Base-by-base conservation (phyloP, 2,113 vertebrate genomes). In the Elachura formosa region DNA sequence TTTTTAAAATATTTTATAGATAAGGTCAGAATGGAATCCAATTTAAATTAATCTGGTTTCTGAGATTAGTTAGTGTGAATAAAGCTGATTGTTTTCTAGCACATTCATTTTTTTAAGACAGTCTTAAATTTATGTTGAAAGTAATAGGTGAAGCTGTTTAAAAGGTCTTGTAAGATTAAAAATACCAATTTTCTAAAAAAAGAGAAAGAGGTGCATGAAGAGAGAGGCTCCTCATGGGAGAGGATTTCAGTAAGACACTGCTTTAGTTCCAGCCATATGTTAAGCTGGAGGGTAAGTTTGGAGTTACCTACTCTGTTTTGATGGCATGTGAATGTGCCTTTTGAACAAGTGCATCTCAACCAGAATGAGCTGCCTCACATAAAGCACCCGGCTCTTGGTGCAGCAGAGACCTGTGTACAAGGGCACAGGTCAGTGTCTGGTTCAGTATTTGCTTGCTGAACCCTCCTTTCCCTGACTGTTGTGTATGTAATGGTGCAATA, bases 1-100 rank as follows among this genome's bases (percentile, higher is more conserved):
- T 94, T 91, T 94, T 69, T 2, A 46, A 84, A 87, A 58, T 83
- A 69, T 72, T 94, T 84, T 91, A n/a, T 59, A 90, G 81, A 73
- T 96, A 69, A 87, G 34, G 52, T 34, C 71, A 67, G 77, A 54
- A 58, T 55, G 67, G 78, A 96, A 96, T 88, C n/a, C 45, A 67
- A 3, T 93, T 91, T 87, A 85, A 92, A 84, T 51, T 34, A 46
- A 56, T 38, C 10, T 72, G 8, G 49, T 23, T 69, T 88, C 62
- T 90, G 90, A 85, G 78, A 55, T 41, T 40, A 68, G 28, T 49
- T 76, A 11, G 45, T 38, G 5, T 80, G 24, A 76, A 29, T 52
- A 64, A 87, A 26, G 38, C 14, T 90, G 52, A 1, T 38, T 88
- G 14, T 84, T 86, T 84, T 41, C 40, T 49, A 45, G 48, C 43